These are phyloP conservation scores for Cataglyphis hispanica DNA, from an alignment of 1,140 invertebrate species.

Conservation along the genomic window DNA sequence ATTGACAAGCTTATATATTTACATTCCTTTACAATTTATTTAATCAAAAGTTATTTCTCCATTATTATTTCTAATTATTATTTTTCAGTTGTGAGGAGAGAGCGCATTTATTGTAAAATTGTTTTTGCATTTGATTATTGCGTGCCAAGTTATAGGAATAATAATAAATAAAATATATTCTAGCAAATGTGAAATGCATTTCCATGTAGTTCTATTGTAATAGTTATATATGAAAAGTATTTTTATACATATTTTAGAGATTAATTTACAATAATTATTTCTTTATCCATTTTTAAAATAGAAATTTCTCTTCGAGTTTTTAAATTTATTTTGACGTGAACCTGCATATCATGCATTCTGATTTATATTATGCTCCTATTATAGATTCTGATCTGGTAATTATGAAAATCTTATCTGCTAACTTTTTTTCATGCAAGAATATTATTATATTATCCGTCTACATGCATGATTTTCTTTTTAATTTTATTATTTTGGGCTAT, in stretches of 20 bases:
- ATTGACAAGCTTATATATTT: neutral
- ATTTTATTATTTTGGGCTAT: neutral
- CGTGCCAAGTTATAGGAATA: neutral
- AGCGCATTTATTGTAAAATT: neutral
- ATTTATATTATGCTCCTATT: conserved; percentile 16
- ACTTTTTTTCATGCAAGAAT: neutral
- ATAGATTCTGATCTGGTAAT: conserved; percentile 3
- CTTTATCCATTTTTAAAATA: neutral
- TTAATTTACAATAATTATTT: neutral
- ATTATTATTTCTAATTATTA: neutral
- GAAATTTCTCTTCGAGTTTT: neutral
- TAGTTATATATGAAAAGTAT: neutral
- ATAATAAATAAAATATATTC: neutral
- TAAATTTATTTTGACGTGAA: conserved; percentile 16
- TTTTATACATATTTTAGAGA: neutral
- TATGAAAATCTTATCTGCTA: conserved; percentile 40
- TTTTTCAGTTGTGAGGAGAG: neutral
- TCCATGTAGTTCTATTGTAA: neutral
- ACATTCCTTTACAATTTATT: conserved; percentile 37
- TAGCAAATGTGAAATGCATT: neutral
- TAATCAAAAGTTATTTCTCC: neutral
- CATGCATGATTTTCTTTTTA: neutral
- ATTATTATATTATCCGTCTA: neutral
- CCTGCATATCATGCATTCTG: conserved; percentile 4
- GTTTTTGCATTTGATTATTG: conserved; percentile 4